Conservation (phyloP, 1,140 invertebrate genomes). For the Oscheius sp. region DNA sequence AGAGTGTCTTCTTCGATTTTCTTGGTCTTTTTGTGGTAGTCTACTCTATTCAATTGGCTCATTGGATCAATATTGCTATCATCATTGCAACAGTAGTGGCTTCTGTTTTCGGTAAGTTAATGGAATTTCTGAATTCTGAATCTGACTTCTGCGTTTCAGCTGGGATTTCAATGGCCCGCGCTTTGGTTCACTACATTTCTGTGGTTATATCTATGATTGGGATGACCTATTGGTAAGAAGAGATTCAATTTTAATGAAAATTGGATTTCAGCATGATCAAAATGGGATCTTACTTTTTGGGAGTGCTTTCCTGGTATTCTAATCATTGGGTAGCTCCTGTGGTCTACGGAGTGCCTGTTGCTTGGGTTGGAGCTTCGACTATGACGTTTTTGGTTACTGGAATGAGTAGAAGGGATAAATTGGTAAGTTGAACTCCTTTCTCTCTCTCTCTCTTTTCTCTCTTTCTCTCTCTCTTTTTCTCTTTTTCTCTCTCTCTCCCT, state of each 20-base stretch:
- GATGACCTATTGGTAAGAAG: conserved; percentile 16
- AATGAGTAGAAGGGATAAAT: not conserved
- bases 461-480: too few species aligned
- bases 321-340: conserved; percentile 33
- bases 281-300: conserved; percentile 6
- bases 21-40: conserved; percentile 62
- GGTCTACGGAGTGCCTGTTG: conserved; percentile 31
- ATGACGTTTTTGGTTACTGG: conserved; percentile 20
- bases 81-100: not conserved
- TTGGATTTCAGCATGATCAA: not conserved
- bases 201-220: not conserved
- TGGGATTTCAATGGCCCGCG: too few species aligned
- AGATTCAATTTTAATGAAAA: not conserved
- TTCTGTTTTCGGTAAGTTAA: not conserved
- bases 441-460: too few species aligned
- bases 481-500: too few species aligned
- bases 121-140: too few species aligned
- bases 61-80: conserved; percentile 21
- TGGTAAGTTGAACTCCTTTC: not conserved
- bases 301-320: conserved; percentile 28
- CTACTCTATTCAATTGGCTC: conserved; percentile 26
- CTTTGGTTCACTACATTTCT: not conserved
- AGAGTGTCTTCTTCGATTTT: conserved; percentile 59
- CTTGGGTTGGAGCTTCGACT: conserved; percentile 16
- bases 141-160: too few species aligned